Evolutionary conservation across 2,113 vertebrate genomes (phyloP).

Genomic region (Lathamus discolor): DNA sequence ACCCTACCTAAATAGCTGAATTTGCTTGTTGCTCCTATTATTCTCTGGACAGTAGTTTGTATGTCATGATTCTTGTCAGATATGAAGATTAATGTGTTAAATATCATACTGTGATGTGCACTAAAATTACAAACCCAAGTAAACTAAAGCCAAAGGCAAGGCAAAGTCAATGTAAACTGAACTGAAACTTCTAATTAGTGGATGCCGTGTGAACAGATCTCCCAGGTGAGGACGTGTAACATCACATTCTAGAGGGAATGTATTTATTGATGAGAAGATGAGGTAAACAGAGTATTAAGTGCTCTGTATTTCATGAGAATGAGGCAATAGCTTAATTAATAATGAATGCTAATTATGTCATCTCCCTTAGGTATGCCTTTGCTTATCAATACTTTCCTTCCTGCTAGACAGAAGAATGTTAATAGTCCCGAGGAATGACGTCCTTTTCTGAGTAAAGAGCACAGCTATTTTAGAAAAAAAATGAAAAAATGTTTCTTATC

Average conservation of each 20-base stretch:
- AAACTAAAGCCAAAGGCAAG: not conserved
- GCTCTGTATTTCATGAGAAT: constrained; percentile 67
- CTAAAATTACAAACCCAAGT: not conserved
- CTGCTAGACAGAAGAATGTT: not conserved
- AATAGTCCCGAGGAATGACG: not conserved
- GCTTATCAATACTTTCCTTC: constrained; percentile 40
- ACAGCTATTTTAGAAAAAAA: not conserved
- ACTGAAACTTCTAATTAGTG: constrained; percentile 16
- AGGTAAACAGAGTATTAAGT: constrained; percentile 69
- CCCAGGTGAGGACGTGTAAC: not conserved
- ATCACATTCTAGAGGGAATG: not conserved
- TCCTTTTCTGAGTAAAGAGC: not conserved
- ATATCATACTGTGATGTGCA: not conserved
- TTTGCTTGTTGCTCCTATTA: not conserved
- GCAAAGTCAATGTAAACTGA: constrained; percentile 33
- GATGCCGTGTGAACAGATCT: not conserved
- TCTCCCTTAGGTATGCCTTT: constrained; percentile 45
- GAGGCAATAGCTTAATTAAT: constrained; percentile 75
- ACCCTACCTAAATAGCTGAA: not conserved
- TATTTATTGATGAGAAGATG: constrained; percentile 59
- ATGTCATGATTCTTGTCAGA: not conserved
- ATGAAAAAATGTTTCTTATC: not conserved
- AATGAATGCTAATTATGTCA: constrained; percentile 70
- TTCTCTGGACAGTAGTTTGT: not conserved
- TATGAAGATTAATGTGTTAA: not conserved